Percentiles rank a stretch among this genome's conserved stretches.
Conservation (phyloP, 2,888 invertebrate genomes). For the Lithosia quadra region DNA sequence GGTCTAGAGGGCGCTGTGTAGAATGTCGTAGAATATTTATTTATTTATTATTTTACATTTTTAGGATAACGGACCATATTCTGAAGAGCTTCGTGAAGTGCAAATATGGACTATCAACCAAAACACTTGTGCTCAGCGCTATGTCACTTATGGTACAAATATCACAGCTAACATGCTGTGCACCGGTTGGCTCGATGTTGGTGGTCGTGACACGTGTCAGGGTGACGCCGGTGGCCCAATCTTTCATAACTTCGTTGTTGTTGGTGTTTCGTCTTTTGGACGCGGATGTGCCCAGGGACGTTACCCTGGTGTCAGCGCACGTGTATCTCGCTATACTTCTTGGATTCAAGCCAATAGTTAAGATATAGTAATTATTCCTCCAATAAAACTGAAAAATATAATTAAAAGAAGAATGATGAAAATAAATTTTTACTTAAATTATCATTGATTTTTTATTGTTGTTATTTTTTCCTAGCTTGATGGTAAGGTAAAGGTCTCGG, state of each 20-base stretch:
- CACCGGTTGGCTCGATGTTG: constrained; percentile 62
- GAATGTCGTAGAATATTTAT: no score
- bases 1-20: no score
- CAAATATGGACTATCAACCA: constrained; percentile 61
- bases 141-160: constrained; percentile 39
- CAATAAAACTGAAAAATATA: background rate
- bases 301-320: constrained; percentile 61
- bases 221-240: constrained; percentile 66
- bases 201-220: constrained; percentile 59
- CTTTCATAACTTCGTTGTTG: constrained; percentile 56
- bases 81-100: constrained; percentile 60
- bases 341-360: constrained; percentile 66
- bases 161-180: constrained; percentile 66
- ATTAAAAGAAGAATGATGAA: background rate
- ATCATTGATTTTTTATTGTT: no score
- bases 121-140: constrained; percentile 50
- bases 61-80: constrained; percentile 28
- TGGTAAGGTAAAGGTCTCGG: no score
- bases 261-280: constrained; percentile 61
- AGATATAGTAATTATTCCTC: background rate
- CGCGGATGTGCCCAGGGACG: constrained; percentile 47
- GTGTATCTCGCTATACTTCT: constrained; percentile 59
- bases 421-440: background rate
- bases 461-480: no score
- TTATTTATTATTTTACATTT: constrained; percentile 21